Conservation (phyloP, 2,113 vertebrate species). For the Antechinus stuartii region DNA sequence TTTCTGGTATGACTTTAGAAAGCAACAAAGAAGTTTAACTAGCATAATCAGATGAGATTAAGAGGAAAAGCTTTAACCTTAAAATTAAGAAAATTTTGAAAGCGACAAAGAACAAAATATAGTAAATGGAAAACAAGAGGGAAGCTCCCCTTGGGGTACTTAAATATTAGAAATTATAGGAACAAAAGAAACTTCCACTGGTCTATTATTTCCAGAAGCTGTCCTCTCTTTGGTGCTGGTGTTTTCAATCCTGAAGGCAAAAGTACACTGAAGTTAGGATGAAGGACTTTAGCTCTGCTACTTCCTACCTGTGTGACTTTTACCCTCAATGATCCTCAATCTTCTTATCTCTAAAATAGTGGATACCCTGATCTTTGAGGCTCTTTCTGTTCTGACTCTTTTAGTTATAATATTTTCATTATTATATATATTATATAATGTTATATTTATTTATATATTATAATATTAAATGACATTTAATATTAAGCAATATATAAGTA, state of each 20-base stretch:
- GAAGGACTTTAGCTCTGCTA: not conserved
- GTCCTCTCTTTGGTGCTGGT: not conserved
- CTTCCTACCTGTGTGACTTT: not conserved
- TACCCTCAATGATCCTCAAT: not conserved
- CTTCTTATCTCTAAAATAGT: not conserved
- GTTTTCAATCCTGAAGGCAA: not conserved
- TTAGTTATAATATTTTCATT: not conserved
- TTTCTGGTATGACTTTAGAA: constrained; percentile 20
- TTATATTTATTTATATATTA: too few relatives aligned
- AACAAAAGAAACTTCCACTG: not conserved
- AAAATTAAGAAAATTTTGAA: not conserved
- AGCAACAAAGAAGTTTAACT: not conserved
- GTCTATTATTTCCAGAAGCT: not conserved
- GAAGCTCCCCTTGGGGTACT: not conserved
- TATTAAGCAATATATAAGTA: too few relatives aligned
- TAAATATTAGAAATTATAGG: not conserved
- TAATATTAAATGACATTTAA: too few relatives aligned
- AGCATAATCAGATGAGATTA: not conserved
- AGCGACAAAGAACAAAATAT: not conserved
- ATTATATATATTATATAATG: too few relatives aligned
- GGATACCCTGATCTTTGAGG: not conserved
- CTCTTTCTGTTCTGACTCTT: not conserved
- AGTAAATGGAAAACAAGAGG: not conserved
- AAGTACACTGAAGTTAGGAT: not conserved
- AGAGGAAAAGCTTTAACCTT: not conserved